Conservation (phyloP, 2,888 invertebrate species). For the Cyaniris semiargus region DNA sequence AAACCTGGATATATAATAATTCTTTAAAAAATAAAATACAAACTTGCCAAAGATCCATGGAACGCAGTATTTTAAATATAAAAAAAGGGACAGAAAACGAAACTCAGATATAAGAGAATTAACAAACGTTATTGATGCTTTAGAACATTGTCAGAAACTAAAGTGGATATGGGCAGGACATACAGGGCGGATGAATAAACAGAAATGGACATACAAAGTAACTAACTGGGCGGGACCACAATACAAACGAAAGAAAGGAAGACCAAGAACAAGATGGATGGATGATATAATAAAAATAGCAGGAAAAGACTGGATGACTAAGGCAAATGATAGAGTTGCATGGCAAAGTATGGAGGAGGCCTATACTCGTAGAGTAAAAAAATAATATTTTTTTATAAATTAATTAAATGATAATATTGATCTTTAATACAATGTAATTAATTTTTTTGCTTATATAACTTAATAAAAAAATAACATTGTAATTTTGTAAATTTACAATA, state of each 20-base stretch:
- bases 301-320: neutral
- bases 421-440: too few species aligned
- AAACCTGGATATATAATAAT: conserved; percentile 24
- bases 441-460: too few species aligned
- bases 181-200: neutral
- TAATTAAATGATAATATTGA: too few species aligned
- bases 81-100: neutral
- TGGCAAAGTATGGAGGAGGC: conserved; percentile 33
- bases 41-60: conserved; percentile 33
- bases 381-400: too few species aligned
- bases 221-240: neutral
- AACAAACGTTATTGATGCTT: neutral
- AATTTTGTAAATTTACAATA: too few species aligned
- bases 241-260: neutral
- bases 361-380: neutral
- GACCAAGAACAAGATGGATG: neutral
- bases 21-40: conserved; percentile 11
- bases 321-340: conserved; percentile 7
- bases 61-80: neutral
- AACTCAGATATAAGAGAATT: neutral
- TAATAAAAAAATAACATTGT: too few species aligned
- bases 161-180: conserved; percentile 14
- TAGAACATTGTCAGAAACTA: conserved; percentile 5
- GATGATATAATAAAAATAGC: too few species aligned
- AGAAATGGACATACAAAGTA: neutral